A percentile compares a stretch with the other conserved stretches of the same genome.
Evolutionary conservation across 2,888 invertebrate genomes (phyloP).

Genomic region (Dugesia japonica): DNA sequence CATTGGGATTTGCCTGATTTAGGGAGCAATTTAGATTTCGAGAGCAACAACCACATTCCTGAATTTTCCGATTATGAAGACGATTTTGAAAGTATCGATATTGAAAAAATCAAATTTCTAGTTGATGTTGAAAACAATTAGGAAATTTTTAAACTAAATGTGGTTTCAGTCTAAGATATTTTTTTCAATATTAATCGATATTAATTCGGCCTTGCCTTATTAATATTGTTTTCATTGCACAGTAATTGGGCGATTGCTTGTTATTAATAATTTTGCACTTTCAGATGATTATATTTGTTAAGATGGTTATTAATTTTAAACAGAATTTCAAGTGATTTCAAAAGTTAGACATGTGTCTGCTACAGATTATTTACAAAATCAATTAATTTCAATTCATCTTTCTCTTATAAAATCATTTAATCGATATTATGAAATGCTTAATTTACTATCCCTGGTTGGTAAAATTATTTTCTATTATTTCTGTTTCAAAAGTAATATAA

Average conservation of each 20-base stretch:
- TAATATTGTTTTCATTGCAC: neutral
- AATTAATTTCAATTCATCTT: too few relatives aligned
- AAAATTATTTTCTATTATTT: too few relatives aligned
- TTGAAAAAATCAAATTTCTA: constrained; percentile 15
- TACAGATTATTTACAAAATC: neutral
- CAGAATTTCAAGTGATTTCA: neutral
- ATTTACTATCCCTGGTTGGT: too few relatives aligned
- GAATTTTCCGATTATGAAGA: constrained; percentile 20
- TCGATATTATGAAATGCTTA: too few relatives aligned
- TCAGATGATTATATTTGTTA: constrained; percentile 3
- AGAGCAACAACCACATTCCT: constrained; percentile 1
- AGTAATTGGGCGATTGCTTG: neutral
- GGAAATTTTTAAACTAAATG: too few relatives aligned
- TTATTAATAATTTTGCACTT: neutral
- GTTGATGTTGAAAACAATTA: neutral
- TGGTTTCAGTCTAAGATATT: too few relatives aligned
- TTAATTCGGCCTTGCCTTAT: constrained; percentile 14
- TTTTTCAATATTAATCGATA: neutral
- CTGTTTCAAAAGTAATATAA: too few relatives aligned
- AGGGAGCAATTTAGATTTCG: constrained; percentile 3
- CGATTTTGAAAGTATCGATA: neutral
- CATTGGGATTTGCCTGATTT: constrained; percentile 15
- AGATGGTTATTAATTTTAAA: constrained; percentile 1
- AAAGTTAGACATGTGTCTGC: neutral
- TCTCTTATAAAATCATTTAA: too few relatives aligned